A percentile compares a stretch with the other conserved stretches of the same genome.
phyloP scores from a whole-genome alignment of 1,140 invertebrate genomes.

The Hypothenemus hampei region DNA sequence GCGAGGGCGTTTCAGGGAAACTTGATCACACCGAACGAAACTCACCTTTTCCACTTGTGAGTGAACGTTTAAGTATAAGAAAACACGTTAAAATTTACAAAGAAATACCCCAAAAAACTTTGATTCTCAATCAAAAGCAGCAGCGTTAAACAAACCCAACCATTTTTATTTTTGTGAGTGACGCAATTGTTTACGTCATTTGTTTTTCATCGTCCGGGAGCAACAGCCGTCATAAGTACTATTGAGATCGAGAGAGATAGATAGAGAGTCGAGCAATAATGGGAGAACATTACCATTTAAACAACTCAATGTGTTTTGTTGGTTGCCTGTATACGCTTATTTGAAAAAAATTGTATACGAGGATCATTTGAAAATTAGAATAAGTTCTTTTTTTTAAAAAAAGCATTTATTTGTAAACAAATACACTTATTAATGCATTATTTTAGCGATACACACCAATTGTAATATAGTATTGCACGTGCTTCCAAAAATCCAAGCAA shows the following conservation, averaged over 20 bases:
- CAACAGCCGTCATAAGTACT: too few species aligned
- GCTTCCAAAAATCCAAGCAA: too few species aligned
- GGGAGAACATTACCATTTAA: background rate
- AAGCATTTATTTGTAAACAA: too few species aligned
- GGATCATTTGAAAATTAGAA: too few species aligned
- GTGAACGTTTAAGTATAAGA: too few species aligned
- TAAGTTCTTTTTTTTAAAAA: too few species aligned
- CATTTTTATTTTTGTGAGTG: conserved; percentile 31
- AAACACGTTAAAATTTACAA: background rate
- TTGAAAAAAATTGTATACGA: too few species aligned
- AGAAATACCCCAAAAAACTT: conserved; percentile 4
- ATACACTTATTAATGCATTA: too few species aligned
- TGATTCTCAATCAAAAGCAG: background rate
- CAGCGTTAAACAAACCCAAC: conserved; percentile 25
- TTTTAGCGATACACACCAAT: too few species aligned
- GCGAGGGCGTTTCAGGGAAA: background rate
- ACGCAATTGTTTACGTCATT: conserved; percentile 29
- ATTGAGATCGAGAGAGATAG: background rate
- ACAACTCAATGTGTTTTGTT: background rate
- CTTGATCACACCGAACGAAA: background rate
- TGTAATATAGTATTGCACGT: too few species aligned
- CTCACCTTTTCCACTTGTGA: conserved; percentile 3
- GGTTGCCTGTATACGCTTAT: background rate
- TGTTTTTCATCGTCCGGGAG: conserved; percentile 16
- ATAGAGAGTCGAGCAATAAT: too few species aligned